Evolutionary conservation across 2,797 vertebrate species (phyloP).

Genomic region (Phalanger gymnotis): DNA sequence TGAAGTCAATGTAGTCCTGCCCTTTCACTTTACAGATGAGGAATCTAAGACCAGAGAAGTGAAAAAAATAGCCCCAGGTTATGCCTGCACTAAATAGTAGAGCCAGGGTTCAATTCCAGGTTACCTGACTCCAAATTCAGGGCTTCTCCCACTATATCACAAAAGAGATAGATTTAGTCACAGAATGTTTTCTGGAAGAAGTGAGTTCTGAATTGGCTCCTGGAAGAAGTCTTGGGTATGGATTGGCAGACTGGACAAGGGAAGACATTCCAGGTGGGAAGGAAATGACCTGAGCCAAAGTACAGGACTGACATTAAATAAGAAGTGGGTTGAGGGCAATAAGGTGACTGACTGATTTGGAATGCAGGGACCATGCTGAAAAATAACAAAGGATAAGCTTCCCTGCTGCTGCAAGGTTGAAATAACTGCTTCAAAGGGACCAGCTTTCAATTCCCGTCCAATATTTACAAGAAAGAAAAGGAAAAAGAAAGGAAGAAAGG

Average conservation of each 20-base stretch:
- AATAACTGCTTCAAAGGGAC: not conserved
- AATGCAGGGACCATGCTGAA: not conserved
- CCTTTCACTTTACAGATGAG: not conserved
- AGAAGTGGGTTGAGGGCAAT: not conserved
- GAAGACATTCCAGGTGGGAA: not conserved
- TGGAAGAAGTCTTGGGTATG: not conserved
- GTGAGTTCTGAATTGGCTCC: not conserved
- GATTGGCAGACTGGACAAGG: not conserved
- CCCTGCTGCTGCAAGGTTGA: not conserved
- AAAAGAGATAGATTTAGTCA: not conserved
- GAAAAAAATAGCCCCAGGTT: not conserved
- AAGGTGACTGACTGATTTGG: not conserved
- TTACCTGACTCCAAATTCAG: not conserved
- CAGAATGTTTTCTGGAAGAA: not conserved
- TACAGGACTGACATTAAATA: accelerated
- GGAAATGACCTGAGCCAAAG: not conserved
- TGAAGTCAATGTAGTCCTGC: not conserved
- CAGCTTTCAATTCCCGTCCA: not conserved
- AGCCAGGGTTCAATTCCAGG: not conserved
- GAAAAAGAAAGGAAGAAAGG: too few relatives aligned
- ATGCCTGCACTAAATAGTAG: not conserved
- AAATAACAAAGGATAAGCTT: not conserved
- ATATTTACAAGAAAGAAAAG: not conserved
- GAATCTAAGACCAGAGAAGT: not conserved
- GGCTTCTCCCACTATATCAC: not conserved